Base-by-base conservation (phyloP, 2,888 invertebrate species). In the Euzophera pinguis region DNA sequence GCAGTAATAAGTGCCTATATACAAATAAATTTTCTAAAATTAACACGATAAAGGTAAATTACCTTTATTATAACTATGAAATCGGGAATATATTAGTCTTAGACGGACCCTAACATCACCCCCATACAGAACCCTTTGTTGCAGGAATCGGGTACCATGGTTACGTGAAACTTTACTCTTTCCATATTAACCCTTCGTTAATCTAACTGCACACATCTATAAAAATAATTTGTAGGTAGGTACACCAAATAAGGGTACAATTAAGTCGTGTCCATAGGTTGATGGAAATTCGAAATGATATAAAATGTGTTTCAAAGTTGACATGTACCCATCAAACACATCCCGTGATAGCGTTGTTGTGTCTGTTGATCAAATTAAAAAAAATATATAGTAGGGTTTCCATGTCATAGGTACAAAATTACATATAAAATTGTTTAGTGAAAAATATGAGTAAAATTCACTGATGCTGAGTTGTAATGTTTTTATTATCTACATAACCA, bases 41-140 rank as follows among this genome's bases (percentile, higher is more conserved):
- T n/a, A 22, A 22, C 3, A 22, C 5, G 2, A 3, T 22, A 8
- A 10, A 32, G 4, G 32, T 32, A 7, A 32, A 32, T 7, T 32
- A 32, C 22, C 22, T 3, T 22, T 22, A 22, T 22, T 22, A 3
- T 22, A 22, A 22, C 22, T 22, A 22, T 32, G 1, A 32, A 2
- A 32, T 10, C 10, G 4, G 16, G 29, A 14, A 29, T 13, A n/a
- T 14, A 9, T 45, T 14, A 14, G 16, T 9, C 32, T 10, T 12
- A 32, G 13, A 14, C 8, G 13, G 13, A 12, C n/a, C n/a, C n/a
- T n/a, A 27, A 27, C 29, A 9, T 27, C 8, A 13, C 7, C 9
- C 17, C 17, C 9, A 17, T 4, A 12, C 66, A 22, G 3, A 59
- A 65, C 74, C 77, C 75, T 75, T 73, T 78, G 71, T 73, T 71